Base-by-base conservation (phyloP, 2,113 vertebrate species). In the Nothobranchius kuhntae region DNA sequence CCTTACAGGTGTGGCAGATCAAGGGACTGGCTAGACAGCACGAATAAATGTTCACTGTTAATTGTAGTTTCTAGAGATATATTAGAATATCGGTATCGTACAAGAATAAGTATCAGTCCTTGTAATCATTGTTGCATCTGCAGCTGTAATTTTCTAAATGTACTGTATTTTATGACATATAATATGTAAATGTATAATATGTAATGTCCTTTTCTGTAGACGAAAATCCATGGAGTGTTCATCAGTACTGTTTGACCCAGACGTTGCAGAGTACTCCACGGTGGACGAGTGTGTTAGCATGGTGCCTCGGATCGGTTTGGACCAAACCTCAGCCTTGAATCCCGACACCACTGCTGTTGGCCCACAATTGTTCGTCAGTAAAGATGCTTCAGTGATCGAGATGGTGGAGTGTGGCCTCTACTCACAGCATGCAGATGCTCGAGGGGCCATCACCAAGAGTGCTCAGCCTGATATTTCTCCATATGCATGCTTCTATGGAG, bases 401-500 rank as follows among this genome's bases (percentile, higher is more conserved):
- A 77, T 85, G 65, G 71, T 85, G 73, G 85, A 71, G 24, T 90
- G 92, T 13, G 90, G 92, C 21, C 75, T 81, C 52, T 91, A 91
- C 83, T 82, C 78, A 1, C 40, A 7, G 3, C 68, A 84, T 0
- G 30, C n/a, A 48, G 88, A 78, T 7, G 77, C 76, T 15, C 14
- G 61, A 13, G 78, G 77, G 50, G 80, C 54, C 17, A 75, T 47
- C 30, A 12, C 42, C 3, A 80, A 45, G 13, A 69, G 71, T 0
- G 62, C 71, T 0, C 1, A 72, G 47, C 55, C 62, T 3, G 80
- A 89, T 82, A 99, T 99, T 81, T 92, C 95, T 13, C 96, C 97
- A 0, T 99, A 99, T n/a, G 97, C 96, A 2, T 98, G 97, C 75
- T 99, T 95, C 90, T 99, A 98, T 42, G 93, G 94, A 59, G 74